Evolutionary conservation across 2,113 vertebrate species (phyloP).

Genomic region (Siphamia tubifer): DNA sequence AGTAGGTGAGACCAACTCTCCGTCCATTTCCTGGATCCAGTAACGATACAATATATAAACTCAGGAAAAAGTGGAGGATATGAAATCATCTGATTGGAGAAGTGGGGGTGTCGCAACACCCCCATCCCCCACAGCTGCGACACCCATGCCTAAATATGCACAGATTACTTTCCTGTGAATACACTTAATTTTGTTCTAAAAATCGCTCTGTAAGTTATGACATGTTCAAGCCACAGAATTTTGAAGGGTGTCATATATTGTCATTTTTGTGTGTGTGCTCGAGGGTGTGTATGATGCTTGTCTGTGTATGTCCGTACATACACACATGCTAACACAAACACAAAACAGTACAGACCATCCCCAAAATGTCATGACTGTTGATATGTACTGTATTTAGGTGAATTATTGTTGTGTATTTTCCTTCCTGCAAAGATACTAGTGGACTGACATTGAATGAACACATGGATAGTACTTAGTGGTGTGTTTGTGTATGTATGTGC

Average conservation of each 20-base stretch:
- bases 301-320: constrained; percentile 43
- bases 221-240: constrained; percentile 69
- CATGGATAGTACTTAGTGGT: constrained; percentile 37
- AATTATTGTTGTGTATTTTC: constrained; percentile 26
- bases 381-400: constrained; percentile 42
- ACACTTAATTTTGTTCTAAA: no score
- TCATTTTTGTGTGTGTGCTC: constrained; percentile 23
- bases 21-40: no score
- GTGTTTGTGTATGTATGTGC: constrained; percentile 48
- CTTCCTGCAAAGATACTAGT: constrained; percentile 48
- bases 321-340: constrained; percentile 17
- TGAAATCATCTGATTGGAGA: no score
- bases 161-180: no score
- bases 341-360: constrained; percentile 27
- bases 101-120: no score
- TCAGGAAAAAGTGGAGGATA: no score
- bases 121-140: no score
- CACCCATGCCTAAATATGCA: no score
- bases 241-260: constrained; percentile 83
- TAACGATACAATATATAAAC: no score
- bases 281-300: constrained; percentile 36
- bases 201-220: no score
- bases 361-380: constrained; percentile 2
- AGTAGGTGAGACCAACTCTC: no score
- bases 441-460: constrained; percentile 39